Evolutionary conservation across 2,797 vertebrate genomes (phyloP).

Genomic region (Pantherophis vulpinus): DNA sequence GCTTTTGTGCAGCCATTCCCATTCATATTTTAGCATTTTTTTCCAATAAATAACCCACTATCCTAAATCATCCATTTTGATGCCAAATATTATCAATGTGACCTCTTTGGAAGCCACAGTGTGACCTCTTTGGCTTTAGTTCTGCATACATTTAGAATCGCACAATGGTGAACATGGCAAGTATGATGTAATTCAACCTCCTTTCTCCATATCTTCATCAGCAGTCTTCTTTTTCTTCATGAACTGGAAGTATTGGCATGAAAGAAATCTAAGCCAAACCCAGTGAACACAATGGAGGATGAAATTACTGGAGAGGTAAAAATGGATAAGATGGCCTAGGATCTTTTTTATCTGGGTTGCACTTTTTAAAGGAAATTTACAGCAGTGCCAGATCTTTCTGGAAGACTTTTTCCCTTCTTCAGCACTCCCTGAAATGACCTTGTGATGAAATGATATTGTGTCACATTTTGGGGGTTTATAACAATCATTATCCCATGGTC

Average conservation of each 20-base stretch:
- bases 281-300: neutral
- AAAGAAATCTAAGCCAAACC: neutral
- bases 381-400: neutral
- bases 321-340: neutral
- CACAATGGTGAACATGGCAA: neutral
- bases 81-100: neutral
- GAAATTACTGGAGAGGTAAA: neutral
- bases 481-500: neutral
- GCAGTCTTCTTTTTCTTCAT: neutral
- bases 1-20: neutral
- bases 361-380: neutral
- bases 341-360: neutral
- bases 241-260: neutral
- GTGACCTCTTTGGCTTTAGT: neutral
- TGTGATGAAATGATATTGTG: neutral
- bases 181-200: neutral
- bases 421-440: neutral
- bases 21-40: neutral
- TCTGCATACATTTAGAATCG: neutral
- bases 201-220: neutral
- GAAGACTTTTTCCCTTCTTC: neutral
- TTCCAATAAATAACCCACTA: neutral
- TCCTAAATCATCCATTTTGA: neutral
- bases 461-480: neutral
- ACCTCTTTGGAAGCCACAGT: neutral